phyloP scores from a whole-genome alignment of 2,888 invertebrate species.

The Morinoia aosen region DNA sequence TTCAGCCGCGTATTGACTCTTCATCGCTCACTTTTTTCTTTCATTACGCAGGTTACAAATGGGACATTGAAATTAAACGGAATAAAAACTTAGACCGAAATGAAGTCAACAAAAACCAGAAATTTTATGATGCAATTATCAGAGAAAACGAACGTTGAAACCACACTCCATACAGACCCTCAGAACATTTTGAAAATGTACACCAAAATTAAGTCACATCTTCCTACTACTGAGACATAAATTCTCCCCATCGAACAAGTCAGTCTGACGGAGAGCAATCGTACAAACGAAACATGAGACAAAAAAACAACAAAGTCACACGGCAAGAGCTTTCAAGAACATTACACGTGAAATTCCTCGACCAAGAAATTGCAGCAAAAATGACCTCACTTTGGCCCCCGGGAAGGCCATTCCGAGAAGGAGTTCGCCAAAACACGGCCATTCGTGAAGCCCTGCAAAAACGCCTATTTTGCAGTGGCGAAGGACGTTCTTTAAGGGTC shows the following conservation, averaged over 20 bases:
- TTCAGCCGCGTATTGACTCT: no score
- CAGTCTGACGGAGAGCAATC: background rate
- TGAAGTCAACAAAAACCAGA: background rate
- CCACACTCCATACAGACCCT: background rate
- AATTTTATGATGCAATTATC: background rate
- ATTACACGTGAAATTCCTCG: background rate
- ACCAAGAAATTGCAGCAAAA: background rate
- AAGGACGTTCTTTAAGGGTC: background rate
- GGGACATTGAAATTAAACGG: background rate
- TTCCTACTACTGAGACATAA: background rate
- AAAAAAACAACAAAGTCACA: background rate
- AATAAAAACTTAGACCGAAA: background rate
- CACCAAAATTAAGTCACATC: background rate
- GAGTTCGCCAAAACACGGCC: background rate
- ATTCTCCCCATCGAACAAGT: background rate
- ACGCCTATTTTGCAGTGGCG: background rate
- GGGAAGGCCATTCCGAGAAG: background rate
- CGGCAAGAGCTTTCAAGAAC: background rate
- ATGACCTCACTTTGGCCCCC: background rate
- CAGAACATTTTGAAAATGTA: background rate
- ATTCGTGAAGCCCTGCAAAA: constrained; percentile 9
- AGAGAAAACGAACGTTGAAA: background rate
- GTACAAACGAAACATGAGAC: background rate
- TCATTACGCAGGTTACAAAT: no score
- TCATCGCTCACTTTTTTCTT: no score